Evolutionary conservation across 1,140 invertebrate genomes (phyloP).

Genomic region (Cotesia typhae): DNA sequence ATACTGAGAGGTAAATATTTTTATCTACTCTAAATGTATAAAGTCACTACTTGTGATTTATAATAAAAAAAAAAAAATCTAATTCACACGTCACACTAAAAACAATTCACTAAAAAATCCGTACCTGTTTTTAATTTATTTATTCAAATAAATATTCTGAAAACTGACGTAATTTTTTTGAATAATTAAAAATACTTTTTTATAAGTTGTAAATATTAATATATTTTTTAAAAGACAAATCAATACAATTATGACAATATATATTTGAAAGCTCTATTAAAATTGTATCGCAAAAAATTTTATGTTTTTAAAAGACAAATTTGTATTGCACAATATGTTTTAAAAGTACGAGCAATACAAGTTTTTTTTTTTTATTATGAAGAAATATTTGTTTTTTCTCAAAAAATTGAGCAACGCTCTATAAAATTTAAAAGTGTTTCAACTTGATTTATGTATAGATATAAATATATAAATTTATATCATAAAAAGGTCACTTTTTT

Average conservation of each 20-base stretch:
- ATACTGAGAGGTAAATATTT: no score
- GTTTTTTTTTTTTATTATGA: conserved; percentile 13
- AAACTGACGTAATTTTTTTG: conserved; percentile 4
- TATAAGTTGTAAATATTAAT: conserved; percentile 35
- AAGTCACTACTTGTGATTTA: no score
- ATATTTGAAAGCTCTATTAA: conserved; percentile 41
- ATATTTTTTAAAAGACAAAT: conserved; percentile 47
- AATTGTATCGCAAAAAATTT: conserved; percentile 50
- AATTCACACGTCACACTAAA: no score
- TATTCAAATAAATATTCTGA: conserved; percentile 5
- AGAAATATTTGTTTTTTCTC: no score
- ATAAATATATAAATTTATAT: not conserved
- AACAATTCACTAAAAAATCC: no score
- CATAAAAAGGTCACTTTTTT: conserved; percentile 24
- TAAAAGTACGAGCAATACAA: not conserved
- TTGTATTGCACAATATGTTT: conserved; percentile 51
- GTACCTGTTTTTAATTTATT: no score
- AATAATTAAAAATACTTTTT: not conserved
- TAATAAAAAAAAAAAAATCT: no score
- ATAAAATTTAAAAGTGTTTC: no score
- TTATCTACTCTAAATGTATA: no score
- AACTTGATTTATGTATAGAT: not conserved
- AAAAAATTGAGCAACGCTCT: conserved; percentile 1
- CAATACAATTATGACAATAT: conserved; percentile 54
- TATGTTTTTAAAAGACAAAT: no score